Conservation (phyloP, 2,113 vertebrate genomes). For the Rafetus swinhoei region DNA sequence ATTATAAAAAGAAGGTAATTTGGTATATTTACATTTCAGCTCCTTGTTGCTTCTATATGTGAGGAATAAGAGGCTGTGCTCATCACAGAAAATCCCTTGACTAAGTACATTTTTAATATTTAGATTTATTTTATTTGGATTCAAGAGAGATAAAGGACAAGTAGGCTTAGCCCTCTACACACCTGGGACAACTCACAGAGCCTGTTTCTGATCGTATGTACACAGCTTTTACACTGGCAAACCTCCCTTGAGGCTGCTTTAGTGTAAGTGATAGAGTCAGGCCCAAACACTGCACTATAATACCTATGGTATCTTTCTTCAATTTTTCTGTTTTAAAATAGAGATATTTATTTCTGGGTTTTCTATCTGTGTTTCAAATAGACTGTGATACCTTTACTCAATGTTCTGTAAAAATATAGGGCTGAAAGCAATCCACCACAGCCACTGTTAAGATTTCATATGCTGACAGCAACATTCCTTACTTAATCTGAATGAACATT, state of each 20-base stretch:
- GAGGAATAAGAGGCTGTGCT: slow-evolving; percentile 27
- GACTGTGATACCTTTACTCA: slow-evolving; percentile 20
- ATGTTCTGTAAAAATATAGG: not conserved
- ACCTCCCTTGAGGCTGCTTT: slow-evolving; percentile 26
- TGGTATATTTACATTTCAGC: not conserved
- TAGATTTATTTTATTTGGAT: slow-evolving; percentile 49
- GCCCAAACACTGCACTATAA: not conserved
- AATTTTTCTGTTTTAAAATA: not conserved
- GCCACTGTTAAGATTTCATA: slow-evolving; percentile 47
- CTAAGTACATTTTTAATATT: slow-evolving; percentile 18
- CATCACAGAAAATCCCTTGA: slow-evolving; percentile 18
- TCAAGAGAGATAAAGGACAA: slow-evolving; percentile 34
- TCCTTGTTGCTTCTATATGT: not conserved
- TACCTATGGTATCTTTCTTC: not conserved
- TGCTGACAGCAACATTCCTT: slow-evolving; percentile 40
- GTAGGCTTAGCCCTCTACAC: slow-evolving; percentile 38
- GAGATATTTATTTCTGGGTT: not conserved
- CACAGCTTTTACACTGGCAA: slow-evolving; percentile 30
- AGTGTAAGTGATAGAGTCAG: slow-evolving; percentile 17
- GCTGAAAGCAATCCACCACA: slow-evolving; percentile 40
- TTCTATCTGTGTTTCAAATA: slow-evolving; percentile 37
- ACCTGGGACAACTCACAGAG: not conserved
- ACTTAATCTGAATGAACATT: slow-evolving; percentile 58
- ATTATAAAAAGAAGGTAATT: slow-evolving; percentile 45
- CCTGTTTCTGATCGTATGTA: slow-evolving; percentile 41